A percentile compares a stretch with the other conserved stretches of the same genome.
Evolutionary conservation across 2,113 vertebrate species (phyloP).

Genomic region (Brachyhypopomus gauderio): DNA sequence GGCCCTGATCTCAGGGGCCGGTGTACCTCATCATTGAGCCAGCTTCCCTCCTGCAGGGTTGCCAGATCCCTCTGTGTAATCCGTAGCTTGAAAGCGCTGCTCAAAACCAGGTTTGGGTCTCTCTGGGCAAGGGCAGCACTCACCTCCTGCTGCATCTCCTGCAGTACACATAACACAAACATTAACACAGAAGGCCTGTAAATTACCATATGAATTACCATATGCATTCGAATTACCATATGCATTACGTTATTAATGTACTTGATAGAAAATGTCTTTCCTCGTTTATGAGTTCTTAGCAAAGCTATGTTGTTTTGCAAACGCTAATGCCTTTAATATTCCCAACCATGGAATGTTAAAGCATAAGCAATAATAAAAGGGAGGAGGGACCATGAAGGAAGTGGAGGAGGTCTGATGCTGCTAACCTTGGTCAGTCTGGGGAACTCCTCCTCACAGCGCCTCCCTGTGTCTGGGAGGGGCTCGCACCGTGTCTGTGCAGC

Average conservation of each 20-base stretch:
- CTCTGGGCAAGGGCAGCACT: constrained; percentile 73
- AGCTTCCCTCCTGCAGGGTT: constrained; percentile 79
- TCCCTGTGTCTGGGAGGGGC: constrained; percentile 56
- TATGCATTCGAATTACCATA: too few species aligned
- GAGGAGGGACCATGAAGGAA: too few species aligned
- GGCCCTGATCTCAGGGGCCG: background rate
- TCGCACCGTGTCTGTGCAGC: constrained; percentile 57
- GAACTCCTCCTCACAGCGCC: constrained; percentile 72
- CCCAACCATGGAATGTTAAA: too few species aligned
- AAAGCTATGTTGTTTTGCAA: too few species aligned
- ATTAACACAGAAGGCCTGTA: background rate
- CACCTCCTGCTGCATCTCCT: constrained; percentile 88
- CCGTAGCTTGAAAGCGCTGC: constrained; percentile 85
- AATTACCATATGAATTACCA: too few species aligned
- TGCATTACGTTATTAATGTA: too few species aligned
- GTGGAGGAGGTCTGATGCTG: too few species aligned
- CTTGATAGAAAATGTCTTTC: too few species aligned
- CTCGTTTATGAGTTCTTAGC: too few species aligned
- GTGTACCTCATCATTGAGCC: constrained; percentile 90
- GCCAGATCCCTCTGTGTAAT: constrained; percentile 87
- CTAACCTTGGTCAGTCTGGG: constrained; percentile 76
- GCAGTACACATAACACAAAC: constrained; percentile 22
- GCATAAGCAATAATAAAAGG: too few species aligned
- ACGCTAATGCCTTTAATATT: too few species aligned
- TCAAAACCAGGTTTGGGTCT: constrained; percentile 79